Percentiles rank a stretch among this genome's conserved stretches.
phyloP scores from a whole-genome alignment of 2,888 invertebrate genomes.

The Cepaea hortensis region DNA sequence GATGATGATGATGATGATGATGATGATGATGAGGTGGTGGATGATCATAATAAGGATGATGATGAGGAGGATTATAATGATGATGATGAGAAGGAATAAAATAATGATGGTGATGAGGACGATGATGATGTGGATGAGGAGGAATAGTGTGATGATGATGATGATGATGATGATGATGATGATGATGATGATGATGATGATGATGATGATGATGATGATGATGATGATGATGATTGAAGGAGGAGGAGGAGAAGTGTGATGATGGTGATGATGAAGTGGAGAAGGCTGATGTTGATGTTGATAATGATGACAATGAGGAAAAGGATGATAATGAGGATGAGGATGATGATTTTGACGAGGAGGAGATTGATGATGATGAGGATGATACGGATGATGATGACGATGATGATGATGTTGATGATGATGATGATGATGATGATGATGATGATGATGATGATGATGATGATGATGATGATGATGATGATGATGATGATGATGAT shows the following conservation, averaged over 20 bases:
- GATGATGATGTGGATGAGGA: not conserved
- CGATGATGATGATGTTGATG: not conserved
- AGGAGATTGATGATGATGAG: not conserved
- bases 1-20: too few relatives aligned
- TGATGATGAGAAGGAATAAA: not conserved
- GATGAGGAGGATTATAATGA: too few relatives aligned
- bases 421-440: not conserved
- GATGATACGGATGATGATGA: not conserved
- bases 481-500: not conserved
- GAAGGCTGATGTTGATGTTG: too few relatives aligned
- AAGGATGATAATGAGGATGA: not conserved
- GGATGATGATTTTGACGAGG: not conserved
- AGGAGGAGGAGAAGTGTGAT: too few relatives aligned
- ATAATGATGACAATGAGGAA: too few relatives aligned
- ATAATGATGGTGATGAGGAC: too few relatives aligned
- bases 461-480: not conserved
- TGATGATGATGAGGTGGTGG: too few relatives aligned
- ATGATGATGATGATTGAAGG: not conserved
- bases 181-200: not conserved
- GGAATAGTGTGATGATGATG: not conserved
- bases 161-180: not conserved
- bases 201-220: not conserved
- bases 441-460: not conserved
- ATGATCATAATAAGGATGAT: too few relatives aligned
- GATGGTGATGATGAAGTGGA: not conserved